Percentiles rank a stretch among this genome's conserved stretches.
phyloP scores from a whole-genome alignment of 2,888 invertebrate species.

The Lagria hirta region DNA sequence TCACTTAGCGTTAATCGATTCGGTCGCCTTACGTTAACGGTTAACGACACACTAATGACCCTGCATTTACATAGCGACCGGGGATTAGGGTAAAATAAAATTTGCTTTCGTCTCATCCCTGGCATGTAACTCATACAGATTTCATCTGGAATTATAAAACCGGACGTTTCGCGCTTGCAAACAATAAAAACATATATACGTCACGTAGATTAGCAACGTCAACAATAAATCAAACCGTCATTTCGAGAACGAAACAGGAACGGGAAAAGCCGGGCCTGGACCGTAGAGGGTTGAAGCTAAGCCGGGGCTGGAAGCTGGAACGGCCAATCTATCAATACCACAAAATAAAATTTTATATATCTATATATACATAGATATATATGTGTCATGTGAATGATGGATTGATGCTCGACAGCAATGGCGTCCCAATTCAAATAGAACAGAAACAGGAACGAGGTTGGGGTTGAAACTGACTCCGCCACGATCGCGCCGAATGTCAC shows the following conservation, averaged over 20 bases:
- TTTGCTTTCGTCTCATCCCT: conserved; percentile 16
- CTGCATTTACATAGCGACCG: conserved; percentile 54
- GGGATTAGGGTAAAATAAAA: conserved; percentile 32
- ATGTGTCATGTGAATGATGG: conserved; percentile 52
- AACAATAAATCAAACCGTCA: conserved; percentile 56
- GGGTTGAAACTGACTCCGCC: conserved; percentile 20
- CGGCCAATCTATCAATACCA: conserved; percentile 51
- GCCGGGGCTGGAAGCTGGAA: conserved; percentile 25
- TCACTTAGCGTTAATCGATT: conserved; percentile 58
- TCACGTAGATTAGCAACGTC: conserved; percentile 56
- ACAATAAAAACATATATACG: conserved; percentile 56
- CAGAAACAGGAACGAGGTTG: too few relatives aligned
- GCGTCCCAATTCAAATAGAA: conserved; percentile 41
- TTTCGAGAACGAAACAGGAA: too few relatives aligned
- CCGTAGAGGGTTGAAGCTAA: too few relatives aligned
- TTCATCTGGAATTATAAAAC: conserved; percentile 55
- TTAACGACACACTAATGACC: conserved; percentile 58
- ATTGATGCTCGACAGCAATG: conserved; percentile 51
- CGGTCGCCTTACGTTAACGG: conserved; percentile 57
- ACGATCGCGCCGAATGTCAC: conserved; percentile 47
- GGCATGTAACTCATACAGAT: conserved; percentile 50
- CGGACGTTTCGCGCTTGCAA: conserved; percentile 52
- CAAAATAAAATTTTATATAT: conserved; percentile 54
- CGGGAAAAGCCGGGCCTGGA: conserved; percentile 43
- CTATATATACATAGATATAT: too few relatives aligned